A percentile compares a stretch with the other conserved stretches of the same genome.
Evolutionary conservation across 2,797 vertebrate species (phyloP).

Genomic region (Pogonophryne albipinna): DNA sequence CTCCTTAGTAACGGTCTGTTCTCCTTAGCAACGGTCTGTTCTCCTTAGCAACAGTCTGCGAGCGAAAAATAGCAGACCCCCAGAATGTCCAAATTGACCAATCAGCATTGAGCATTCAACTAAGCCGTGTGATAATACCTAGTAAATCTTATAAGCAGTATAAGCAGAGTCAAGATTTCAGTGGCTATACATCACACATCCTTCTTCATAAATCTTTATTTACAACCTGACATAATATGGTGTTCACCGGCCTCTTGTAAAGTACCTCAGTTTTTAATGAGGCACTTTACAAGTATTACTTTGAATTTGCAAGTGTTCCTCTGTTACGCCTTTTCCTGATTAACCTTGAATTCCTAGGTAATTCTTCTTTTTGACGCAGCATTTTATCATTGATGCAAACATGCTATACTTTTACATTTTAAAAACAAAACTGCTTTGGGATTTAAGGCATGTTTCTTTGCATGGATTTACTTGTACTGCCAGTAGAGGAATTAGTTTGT

Average conservation of each 20-base stretch:
- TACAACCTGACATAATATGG: not conserved
- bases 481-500: too few relatives aligned
- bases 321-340: not conserved
- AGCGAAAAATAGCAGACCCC: too few relatives aligned
- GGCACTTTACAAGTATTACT: not conserved
- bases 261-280: constrained; percentile 7
- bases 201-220: not conserved
- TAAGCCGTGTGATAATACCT: too few relatives aligned
- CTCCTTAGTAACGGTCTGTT: too few relatives aligned
- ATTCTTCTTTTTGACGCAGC: not conserved
- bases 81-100: too few relatives aligned
- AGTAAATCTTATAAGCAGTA: not conserved
- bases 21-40: too few relatives aligned
- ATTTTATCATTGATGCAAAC: not conserved
- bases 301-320: not conserved
- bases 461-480: too few relatives aligned
- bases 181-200: not conserved
- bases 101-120: too few relatives aligned
- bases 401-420: not conserved
- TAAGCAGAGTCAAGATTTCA: constrained; percentile 32
- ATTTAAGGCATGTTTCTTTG: too few relatives aligned
- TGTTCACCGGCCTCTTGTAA: constrained; percentile 5
- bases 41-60: too few relatives aligned
- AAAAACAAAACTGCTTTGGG: too few relatives aligned
- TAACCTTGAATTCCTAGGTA: not conserved